Evolutionary conservation across 2,888 invertebrate species (phyloP), one percentile per base, ranked within the genome.

Genomic region (Andrena hattorfiana): DNA sequence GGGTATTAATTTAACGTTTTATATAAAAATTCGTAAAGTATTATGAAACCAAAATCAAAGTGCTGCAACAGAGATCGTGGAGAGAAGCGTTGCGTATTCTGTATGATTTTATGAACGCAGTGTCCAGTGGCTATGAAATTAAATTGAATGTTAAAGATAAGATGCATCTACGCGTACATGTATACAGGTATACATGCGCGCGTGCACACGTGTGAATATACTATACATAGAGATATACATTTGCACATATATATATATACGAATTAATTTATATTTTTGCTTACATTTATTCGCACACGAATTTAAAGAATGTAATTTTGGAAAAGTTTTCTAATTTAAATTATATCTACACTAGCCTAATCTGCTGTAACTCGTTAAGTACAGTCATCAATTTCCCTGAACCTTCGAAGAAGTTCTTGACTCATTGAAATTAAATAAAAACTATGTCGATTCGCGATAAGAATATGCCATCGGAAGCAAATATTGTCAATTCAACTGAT

Each of bases 331-430:
- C 82, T 84, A 81, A 71, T 63, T 62, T 59, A 48, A 81, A 69
- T 68, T 78, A 77, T n/a, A 71, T 71, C 60, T 66, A 79, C 67
- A 75, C 30, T 68, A 75, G 70, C 67, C 70, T 78, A 77, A 80
- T 76, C 67, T 78, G 83, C 77, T 85, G 83, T 84, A 72, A 59
- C 69, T 51, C 81, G 71, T 75, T 73, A 68, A 68, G 54, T 70
- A 77, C 56, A 81, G 48, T 71, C 49, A 66, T 51, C 49, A 77
- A 84, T 83, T 84, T 90, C 88, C 89, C 90, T 90, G 89, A 90
- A 90, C 89, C 88, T 85, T 63, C 48, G 54, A 32, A 72, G 73
- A 83, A 35, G 68, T 69, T 77, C 68, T 42, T 42, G 8, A 77
- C 8, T n/a, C 74, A 78, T 48, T 68, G 49, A 71, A 51, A 74